Base-by-base conservation (phyloP, 2,888 invertebrate genomes). In the Diadegma fenestrale region DNA sequence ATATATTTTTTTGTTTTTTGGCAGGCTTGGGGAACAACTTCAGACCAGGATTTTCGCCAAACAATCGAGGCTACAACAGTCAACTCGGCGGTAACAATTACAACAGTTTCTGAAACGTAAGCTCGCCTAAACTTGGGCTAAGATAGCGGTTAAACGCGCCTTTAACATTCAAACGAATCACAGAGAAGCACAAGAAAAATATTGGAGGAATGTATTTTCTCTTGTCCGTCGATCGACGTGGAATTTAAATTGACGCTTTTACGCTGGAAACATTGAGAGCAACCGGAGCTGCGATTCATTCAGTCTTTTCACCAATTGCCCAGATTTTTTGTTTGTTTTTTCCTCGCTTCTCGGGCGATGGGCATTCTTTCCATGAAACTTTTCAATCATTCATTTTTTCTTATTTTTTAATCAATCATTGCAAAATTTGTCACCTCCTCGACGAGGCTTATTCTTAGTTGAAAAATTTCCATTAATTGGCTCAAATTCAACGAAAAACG, bases 81-180 rank as follows among this genome's bases (percentile, higher is more conserved):
- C 93, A 93, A 86, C 85, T 93, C 76, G 93, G 93, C 41, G 93
- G 93, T 26, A 93, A 90, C 86, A 93, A 93, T 89, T 93, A 93
- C 83, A 93, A 92, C 85, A 93, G 91, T 87, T 93, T 93, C 90
- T 93, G 91, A 93, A 89, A 89, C 64, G 30, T 58, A 48, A 84
- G 73, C n/a, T 76, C 33, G 73, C 64, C 76, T 19, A n/a, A 12
- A 43, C 22, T 7, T 61, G 64, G 30, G 41, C 26, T 81, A 71
- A 26, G 37, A 80, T 41, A 72, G 63, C 30, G 76, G 33, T 72
- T 78, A 54, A 77, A 45, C 17, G 30, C 37, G 69, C 66, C 64
- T 26, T 80, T 73, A 54, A 48, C 69, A 66, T 41, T 76, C 81
- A 79, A 80, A 26, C 0, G 5, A 26, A 58, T 1, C 14, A 58